Evolutionary conservation across 2,888 invertebrate genomes (phyloP), one percentile per base, ranked within the genome.

Genomic region (Pogonocherus hispidulus): DNA sequence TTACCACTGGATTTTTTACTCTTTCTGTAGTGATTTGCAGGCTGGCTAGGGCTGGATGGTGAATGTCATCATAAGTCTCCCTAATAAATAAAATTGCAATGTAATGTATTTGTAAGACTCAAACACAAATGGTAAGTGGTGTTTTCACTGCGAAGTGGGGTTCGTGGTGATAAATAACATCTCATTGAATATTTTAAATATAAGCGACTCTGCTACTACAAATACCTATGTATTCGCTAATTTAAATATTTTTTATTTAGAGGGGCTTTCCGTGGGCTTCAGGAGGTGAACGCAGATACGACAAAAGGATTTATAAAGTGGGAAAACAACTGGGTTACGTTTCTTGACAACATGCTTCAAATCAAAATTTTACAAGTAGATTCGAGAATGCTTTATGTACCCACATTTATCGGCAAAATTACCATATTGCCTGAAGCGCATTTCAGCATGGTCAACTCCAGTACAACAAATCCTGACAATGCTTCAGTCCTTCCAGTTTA

Each of bases 271-370:
- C 70, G 76, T 44, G 73, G 70, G 2, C 57, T 83, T 8, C 65
- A 75, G 23, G 66, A 73, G 22, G 80, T 79, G 54, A 73, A 80
- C 57, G 59, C 69, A 4, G 60, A 56, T 3, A 79, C 71, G 2
- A 57, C 73, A 1, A 37, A 52, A 14, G 81, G 72, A 16, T 70
- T 66, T 11, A 74, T 82, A 11, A 66, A 70, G 60, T 82, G 82
- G 82, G 47, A 71, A 0, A 66, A 76, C 18, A 94, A 95, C 85
- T 96, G 95, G 95, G 92, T 95, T 11, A 90, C 94, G 0, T 96
- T 94, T 85, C 90, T 96, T 88, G 96, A 96, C 85, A 93, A 93
- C 59, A 92, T 96, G 91, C 87, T 97, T 11, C 96, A 96, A 85
- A 89, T 94, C 76, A 77, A 78, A 6, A 91, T 95, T 63, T 81